A percentile compares a stretch with the other conserved stretches of the same genome.
phyloP scores from a whole-genome alignment of 2,113 vertebrate genomes.

The Perca flavescens region DNA sequence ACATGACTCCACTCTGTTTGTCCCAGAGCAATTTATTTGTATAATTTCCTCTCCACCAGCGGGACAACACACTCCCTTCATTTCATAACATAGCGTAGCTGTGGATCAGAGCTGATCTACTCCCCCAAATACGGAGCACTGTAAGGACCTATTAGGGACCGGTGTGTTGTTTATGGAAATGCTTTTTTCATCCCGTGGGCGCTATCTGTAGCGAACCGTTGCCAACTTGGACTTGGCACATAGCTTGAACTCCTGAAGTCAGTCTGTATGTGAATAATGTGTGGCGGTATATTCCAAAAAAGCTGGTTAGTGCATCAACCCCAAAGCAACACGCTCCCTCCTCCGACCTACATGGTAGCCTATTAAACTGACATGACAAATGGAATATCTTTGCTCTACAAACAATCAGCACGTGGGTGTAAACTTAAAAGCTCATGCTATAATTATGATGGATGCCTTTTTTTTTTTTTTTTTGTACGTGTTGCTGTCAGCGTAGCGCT shows the following conservation, averaged over 20 bases:
- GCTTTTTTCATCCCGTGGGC: constrained; percentile 12
- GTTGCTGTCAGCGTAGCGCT: constrained; percentile 27
- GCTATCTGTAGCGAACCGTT: background rate
- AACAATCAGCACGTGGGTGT: constrained; percentile 65
- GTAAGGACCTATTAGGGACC: background rate
- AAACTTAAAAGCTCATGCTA: constrained; percentile 37
- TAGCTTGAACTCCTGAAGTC: constrained; percentile 35
- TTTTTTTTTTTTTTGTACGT: constrained; percentile 49
- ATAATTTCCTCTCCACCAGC: constrained; percentile 62
- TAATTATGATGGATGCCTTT: constrained; percentile 69
- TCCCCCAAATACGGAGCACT: constrained; percentile 24
- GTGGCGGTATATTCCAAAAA: constrained; percentile 50
- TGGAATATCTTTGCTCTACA: constrained; percentile 53
- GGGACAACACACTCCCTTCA: constrained; percentile 46
- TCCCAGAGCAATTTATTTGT: constrained; percentile 68
- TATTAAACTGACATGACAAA: constrained; percentile 68
- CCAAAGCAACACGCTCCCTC: constrained; percentile 43
- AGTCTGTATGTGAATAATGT: constrained; percentile 16
- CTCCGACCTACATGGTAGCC: constrained; percentile 57
- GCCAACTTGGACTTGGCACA: constrained; percentile 33
- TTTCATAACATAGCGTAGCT: constrained; percentile 50
- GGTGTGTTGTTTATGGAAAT: constrained; percentile 36
- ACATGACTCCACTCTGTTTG: constrained; percentile 39
- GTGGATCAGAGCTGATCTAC: constrained; percentile 33
- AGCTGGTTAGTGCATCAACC: constrained; percentile 36